Percentiles rank a stretch among this genome's conserved stretches.
These are phyloP conservation scores for Oreotragus oreotragus DNA, from an alignment of 2,113 vertebrate genomes.

Conservation along the genomic window DNA sequence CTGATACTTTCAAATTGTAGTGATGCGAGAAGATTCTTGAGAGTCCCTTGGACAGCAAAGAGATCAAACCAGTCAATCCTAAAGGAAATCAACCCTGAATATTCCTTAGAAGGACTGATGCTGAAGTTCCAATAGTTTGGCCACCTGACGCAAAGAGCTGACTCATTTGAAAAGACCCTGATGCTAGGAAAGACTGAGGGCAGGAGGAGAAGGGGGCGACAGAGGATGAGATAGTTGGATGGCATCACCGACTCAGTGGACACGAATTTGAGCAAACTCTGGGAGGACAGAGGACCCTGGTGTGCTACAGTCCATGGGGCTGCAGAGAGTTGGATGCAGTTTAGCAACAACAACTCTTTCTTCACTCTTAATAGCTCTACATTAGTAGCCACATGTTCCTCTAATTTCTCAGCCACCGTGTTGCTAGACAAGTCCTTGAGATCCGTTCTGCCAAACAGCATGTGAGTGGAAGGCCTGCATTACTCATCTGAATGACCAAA, in stretches of 20 bases:
- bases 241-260: background rate
- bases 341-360: background rate
- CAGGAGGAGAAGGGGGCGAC: background rate
- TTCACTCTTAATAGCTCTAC: background rate
- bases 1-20: background rate
- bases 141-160: background rate
- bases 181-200: background rate
- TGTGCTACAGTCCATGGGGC: background rate
- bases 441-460: background rate
- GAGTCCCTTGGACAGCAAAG: background rate
- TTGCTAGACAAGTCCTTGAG: background rate
- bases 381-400: background rate
- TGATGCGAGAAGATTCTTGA: background rate
- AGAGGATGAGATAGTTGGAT: background rate
- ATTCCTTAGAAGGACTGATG: background rate
- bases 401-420: background rate
- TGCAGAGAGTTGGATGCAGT: background rate
- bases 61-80: background rate
- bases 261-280: background rate
- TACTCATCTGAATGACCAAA: background rate
- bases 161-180: background rate
- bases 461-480: background rate
- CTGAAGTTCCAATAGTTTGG: background rate
- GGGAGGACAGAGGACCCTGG: background rate
- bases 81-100: background rate